phyloP scores from a whole-genome alignment of 1,140 invertebrate genomes.

The Chymomyza costata region DNA sequence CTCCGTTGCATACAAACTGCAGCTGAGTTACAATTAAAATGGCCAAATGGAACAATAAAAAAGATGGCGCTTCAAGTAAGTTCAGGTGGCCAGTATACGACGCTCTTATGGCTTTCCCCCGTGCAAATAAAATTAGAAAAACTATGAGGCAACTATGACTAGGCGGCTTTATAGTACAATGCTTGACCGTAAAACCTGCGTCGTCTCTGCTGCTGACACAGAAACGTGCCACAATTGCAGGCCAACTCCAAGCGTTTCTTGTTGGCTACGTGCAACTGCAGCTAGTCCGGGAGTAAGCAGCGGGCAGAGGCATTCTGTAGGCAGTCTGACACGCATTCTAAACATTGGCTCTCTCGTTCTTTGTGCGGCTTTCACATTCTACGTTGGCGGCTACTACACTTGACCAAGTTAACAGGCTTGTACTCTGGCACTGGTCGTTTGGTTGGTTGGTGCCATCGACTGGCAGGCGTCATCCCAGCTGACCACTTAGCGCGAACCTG shows the following conservation, averaged over 20 bases:
- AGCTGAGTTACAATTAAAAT: slow-evolving; percentile 43
- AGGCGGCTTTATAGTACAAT: slow-evolving; percentile 22
- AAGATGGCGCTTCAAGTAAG: slow-evolving; percentile 10
- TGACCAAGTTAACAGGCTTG: slow-evolving; percentile 59
- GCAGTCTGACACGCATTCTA: slow-evolving; percentile 55
- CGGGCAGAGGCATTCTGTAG: too few species aligned
- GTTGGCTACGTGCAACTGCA: too few species aligned
- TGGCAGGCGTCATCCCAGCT: slow-evolving; percentile 29
- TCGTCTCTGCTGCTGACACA: slow-evolving; percentile 30
- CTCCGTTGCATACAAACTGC: slow-evolving; percentile 62
- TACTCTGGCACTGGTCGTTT: too few species aligned
- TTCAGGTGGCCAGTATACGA: slow-evolving; percentile 5
- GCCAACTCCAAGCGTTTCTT: too few species aligned
- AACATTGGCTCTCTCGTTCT: neutral
- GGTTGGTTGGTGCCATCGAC: too few species aligned
- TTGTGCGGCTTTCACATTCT: slow-evolving; percentile 62
- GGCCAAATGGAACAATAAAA: slow-evolving; percentile 13
- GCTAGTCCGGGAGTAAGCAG: too few species aligned
- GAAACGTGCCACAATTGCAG: slow-evolving; percentile 48
- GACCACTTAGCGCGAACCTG: slow-evolving; percentile 45
- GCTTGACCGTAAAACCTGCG: slow-evolving; percentile 22
- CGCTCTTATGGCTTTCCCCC: too few species aligned
- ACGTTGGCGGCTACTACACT: slow-evolving; percentile 36
- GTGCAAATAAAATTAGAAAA: too few species aligned
- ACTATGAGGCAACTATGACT: slow-evolving; percentile 12